Evolutionary conservation across 1,140 invertebrate genomes (phyloP), one percentile per base, ranked within the genome.

Genomic region (Patella vulgata): DNA sequence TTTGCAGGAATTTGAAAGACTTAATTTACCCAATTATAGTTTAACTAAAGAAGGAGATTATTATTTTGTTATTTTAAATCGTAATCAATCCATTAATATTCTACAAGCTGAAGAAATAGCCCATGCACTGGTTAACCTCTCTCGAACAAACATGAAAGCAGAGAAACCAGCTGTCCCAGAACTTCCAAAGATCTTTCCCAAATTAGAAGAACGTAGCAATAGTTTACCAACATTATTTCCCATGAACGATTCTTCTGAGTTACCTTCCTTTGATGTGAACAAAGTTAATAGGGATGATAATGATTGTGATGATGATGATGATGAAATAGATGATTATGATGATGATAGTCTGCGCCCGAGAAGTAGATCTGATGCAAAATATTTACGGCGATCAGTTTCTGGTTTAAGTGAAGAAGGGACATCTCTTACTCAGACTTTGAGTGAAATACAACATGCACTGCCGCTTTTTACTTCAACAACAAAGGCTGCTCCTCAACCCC

Each of bases 1-100:
- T 51, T 44, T 79, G 14, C 62, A 89, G 87, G 89, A 91, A 72
- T 88, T 92, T 71, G 85, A 87, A 53, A 87, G 87, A 61, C 81
- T 91, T 53, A 81, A 81, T 46, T 81, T 91, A 19, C 85, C 87
- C 58, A 36, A 36, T 14, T 92, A 91, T 77, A 86, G 85, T 54
- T 81, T 92, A 9, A 82, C 84, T 11, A 85, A 89, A 77, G 86
- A 88, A 65, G 87, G 85, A 0, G 84, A 83, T 46, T 87, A 87
- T 52, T 91, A 90, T 81, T 92, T 90, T 78, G 81, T 91, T 39
- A 82, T 87, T 0, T 65, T 75, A 23, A 73, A 79, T 60, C 51
- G 73, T 14, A 66, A 70, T 14, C 51, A 40, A 12, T 53, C 39
- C 39, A 57, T 27, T n/a, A 60, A 44, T 56, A 39, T 66, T 5